Evolutionary conservation across 2,888 invertebrate species (phyloP).

Genomic region (Mystacides longicornis): DNA sequence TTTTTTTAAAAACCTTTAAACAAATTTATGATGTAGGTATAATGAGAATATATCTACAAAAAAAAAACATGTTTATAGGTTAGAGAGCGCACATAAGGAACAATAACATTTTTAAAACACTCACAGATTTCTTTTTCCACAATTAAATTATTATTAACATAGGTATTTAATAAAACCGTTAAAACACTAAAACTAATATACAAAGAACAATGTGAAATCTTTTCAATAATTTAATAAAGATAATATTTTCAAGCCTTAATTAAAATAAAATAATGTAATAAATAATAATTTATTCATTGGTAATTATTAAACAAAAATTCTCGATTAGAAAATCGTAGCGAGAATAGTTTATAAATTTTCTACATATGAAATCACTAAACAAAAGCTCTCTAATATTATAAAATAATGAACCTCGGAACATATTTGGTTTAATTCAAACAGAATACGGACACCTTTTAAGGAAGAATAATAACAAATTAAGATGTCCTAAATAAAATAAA

Average conservation of each 20-base stretch:
- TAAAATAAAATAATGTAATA: background rate
- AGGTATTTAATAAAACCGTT: background rate
- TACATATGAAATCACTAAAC: too few species aligned
- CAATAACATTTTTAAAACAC: background rate
- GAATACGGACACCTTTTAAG: too few species aligned
- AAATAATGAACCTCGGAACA: too few species aligned
- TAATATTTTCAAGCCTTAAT: background rate
- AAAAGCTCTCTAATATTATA: too few species aligned
- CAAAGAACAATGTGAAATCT: background rate
- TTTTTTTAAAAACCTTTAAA: too few species aligned
- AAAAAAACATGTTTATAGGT: background rate
- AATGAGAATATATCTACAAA: too few species aligned
- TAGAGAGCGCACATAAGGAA: background rate
- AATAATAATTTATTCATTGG: background rate
- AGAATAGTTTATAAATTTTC: background rate
- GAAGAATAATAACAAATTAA: too few species aligned
- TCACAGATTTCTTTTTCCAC: background rate
- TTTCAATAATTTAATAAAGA: background rate
- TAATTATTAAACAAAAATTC: background rate
- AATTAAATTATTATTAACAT: background rate
- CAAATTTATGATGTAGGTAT: too few species aligned
- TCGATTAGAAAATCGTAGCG: background rate
- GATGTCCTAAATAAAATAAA: too few species aligned
- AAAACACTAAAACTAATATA: background rate
- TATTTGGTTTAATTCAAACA: too few species aligned